Base-by-base conservation (phyloP, 2,888 invertebrate genomes). In the Mechanitis mazaeus region DNA sequence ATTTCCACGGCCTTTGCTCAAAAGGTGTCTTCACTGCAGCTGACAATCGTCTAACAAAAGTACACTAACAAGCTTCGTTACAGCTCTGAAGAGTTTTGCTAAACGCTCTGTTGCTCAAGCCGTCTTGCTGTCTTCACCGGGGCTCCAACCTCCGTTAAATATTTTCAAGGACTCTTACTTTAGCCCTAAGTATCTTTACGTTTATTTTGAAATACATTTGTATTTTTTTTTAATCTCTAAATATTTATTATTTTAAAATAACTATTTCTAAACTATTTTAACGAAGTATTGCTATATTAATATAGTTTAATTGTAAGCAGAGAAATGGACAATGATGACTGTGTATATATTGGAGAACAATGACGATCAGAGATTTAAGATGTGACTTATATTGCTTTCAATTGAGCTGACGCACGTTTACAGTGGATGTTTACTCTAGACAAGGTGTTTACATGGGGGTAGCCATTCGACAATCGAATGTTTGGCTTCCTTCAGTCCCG, bases 31-130 rank as follows among this genome's bases (percentile, higher is more conserved):
- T 73, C 75, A 68, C 73, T 76, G 75, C 74, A 73, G 72, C 75
- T 78, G 83, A 83, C 85, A 84, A 83, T 83, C 80, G 81, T 76
- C 85, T 83, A 80, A 82, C 79, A 83, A 80, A 83, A 82, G 80
- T 78, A 78, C 78, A 73, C 83, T 87, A 88, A 88, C 87, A 85
- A 87, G 87, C 84, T 87, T 86, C 87, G 87, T 87, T 87, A 85
- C 73, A 70, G 75, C 70, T 74, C 73, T 64, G 64, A 61, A 70
- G 75, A 83, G 77, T 81, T 82, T 81, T 79, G 81, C 79, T 77
- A 80, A 83, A 81, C 73, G 78, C 72, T 69, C 69, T 75, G 71
- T 73, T 72, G 72, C 78, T 75, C 72, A 68, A 73, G 60, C 62
- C 63, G 64, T 65, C 64, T 67, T 64, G 67, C 68, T 68, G 61